phyloP scores from a whole-genome alignment of 2,888 invertebrate genomes.

The Scaeva pyrastri region DNA sequence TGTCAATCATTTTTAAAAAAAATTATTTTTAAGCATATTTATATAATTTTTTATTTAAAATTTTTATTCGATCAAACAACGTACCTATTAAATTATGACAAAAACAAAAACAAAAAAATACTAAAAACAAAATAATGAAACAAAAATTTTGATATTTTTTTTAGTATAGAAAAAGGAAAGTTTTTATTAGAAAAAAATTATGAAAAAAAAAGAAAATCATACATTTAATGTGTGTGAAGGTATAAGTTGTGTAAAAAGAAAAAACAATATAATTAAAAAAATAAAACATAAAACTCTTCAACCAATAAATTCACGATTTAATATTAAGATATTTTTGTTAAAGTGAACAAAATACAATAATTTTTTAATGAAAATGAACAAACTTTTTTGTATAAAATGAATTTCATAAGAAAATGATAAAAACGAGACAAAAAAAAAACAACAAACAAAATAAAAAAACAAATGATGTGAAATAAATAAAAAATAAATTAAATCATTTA shows the following conservation, averaged over 20 bases:
- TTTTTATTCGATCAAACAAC: constrained; percentile 55
- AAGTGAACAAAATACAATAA: constrained; percentile 80
- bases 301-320: constrained; percentile 58
- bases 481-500: constrained; percentile 23
- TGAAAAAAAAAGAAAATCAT: constrained; percentile 43
- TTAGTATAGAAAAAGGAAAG: constrained; percentile 6
- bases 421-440: constrained; percentile 41
- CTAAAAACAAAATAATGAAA: constrained; percentile 41
- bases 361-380: constrained; percentile 75
- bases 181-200: constrained; percentile 48
- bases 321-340: constrained; percentile 76
- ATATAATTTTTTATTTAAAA: background rate
- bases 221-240: constrained; percentile 30
- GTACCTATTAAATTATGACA: constrained; percentile 68
- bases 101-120: constrained; percentile 28
- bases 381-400: constrained; percentile 69
- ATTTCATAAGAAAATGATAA: constrained; percentile 16
- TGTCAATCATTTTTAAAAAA: constrained; percentile 30
- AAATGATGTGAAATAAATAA: constrained; percentile 45
- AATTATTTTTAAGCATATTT: constrained; percentile 19
- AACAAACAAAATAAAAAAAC: constrained; percentile 45
- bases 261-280: constrained; percentile 12
- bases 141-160: constrained; percentile 35
- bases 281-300: constrained; percentile 59
- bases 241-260: constrained; percentile 10